A percentile compares a stretch with the other conserved stretches of the same genome.
phyloP scores from a whole-genome alignment of 2,113 vertebrate species.

The Oenanthe oenanthe region DNA sequence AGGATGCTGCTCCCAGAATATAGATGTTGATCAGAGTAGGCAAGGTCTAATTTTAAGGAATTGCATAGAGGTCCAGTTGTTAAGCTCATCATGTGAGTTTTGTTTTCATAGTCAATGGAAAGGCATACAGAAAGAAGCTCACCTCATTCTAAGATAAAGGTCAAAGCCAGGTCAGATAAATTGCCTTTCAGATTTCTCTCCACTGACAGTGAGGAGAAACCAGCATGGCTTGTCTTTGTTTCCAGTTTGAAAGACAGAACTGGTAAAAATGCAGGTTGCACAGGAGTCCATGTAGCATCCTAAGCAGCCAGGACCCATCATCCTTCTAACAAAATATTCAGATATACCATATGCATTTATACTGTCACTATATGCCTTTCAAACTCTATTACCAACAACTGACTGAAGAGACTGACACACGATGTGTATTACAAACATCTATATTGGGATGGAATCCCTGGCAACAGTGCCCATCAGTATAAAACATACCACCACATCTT shows the following conservation, averaged over 20 bases:
- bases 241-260: not conserved
- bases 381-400: slow-evolving; percentile 45
- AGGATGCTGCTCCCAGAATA: not conserved
- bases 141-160: not conserved
- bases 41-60: not conserved
- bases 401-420: slow-evolving; percentile 56
- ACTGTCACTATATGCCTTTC: slow-evolving; percentile 51
- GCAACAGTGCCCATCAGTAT: slow-evolving; percentile 39
- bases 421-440: slow-evolving; percentile 39
- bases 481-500: slow-evolving; percentile 53
- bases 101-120: not conserved
- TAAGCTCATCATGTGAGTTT: not conserved
- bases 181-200: not conserved
- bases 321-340: slow-evolving; percentile 15
- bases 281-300: not conserved
- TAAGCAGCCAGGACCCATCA: not conserved
- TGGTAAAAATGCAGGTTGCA: not conserved
- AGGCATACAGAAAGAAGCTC: not conserved
- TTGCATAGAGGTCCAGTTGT: not conserved
- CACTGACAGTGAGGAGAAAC: not conserved
- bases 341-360: slow-evolving; percentile 57
- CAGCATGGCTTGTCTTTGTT: not conserved
- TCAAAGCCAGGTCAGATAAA: not conserved
- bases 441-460: slow-evolving; percentile 48
- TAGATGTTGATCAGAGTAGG: not conserved